Conservation (phyloP, 2,113 vertebrate genomes). For the Caracal caracal region DNA sequence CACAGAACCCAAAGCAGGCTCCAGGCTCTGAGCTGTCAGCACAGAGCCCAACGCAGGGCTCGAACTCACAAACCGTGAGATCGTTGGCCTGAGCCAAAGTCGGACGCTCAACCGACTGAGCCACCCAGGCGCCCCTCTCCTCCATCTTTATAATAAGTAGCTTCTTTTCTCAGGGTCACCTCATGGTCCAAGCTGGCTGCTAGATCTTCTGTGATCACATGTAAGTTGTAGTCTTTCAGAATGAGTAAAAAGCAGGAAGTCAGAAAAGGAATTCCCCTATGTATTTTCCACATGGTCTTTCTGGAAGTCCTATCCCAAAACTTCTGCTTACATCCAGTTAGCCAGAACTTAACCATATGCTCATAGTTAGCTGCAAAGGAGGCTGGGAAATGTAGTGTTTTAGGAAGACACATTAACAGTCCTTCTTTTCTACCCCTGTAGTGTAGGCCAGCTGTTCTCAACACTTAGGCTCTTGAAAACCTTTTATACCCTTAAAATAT, state of each 20-base stretch:
- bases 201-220: not conserved
- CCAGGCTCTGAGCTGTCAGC: too few relatives aligned
- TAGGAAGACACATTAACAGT: not conserved
- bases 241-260: not conserved
- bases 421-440: not conserved
- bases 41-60: too few relatives aligned
- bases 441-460: not conserved
- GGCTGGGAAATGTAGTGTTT: slow-evolving; percentile 24
- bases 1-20: too few relatives aligned
- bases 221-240: not conserved
- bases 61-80: too few relatives aligned
- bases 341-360: not conserved
- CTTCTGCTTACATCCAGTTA: not conserved
- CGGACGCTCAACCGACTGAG: too few relatives aligned
- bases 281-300: not conserved
- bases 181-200: not conserved
- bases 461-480: not conserved
- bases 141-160: not conserved
- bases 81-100: too few relatives aligned
- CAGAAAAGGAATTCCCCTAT: not conserved
- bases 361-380: not conserved
- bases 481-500: not conserved
- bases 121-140: too few relatives aligned
- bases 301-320: not conserved
- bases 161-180: not conserved